Base-by-base conservation (phyloP, 2,888 invertebrate species). In the Odontocolon sp. region DNA sequence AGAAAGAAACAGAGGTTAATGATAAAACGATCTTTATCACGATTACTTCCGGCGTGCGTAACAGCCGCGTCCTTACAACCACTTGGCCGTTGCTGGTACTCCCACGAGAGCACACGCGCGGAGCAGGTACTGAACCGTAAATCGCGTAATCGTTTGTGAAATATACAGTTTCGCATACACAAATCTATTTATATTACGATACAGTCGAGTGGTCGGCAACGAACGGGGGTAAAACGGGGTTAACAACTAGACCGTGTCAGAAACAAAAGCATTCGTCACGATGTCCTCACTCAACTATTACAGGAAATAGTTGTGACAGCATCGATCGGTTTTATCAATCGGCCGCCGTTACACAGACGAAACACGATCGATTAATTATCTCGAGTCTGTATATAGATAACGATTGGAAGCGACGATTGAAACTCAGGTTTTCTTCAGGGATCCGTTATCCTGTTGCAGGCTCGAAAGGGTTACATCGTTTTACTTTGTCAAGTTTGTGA, bases 41-140 rank as follows among this genome's bases (percentile, higher is more conserved):
- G 45, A 71, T 78, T 59, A 78, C 78, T 78, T 78, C 78, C 78
- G 75, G 75, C 63, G 50, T 54, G 63, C 64, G 71, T 71, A 64
- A 78, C 59, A 59, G 52, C 59, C 42, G 47, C 57, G 45, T 66
- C 28, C 67, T 61, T 18, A 42, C 47, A 23, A 33, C 33, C 33
- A 45, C 33, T 61, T 54, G 8, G 21, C 69, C 50, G 31, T 18
- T 42, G 38, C 54, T 54, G 38, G 11, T 11, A 38, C 61, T 57
- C 67, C 40, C 50, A 57, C 54, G 50, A 45, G 61, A 73, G 67
- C 73, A 73, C 73, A 67, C 68, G 73, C 73, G n/a, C n/a, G n/a
- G n/a, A 54, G 73, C 73, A 68, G 73, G 73, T 73, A 73, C 73
- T 73, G 73, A 73, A 68, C 54, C 73, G 67, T 73, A 68, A 68